phyloP scores from a whole-genome alignment of 2,113 vertebrate species.

The Choloepus hoffmanni region DNA sequence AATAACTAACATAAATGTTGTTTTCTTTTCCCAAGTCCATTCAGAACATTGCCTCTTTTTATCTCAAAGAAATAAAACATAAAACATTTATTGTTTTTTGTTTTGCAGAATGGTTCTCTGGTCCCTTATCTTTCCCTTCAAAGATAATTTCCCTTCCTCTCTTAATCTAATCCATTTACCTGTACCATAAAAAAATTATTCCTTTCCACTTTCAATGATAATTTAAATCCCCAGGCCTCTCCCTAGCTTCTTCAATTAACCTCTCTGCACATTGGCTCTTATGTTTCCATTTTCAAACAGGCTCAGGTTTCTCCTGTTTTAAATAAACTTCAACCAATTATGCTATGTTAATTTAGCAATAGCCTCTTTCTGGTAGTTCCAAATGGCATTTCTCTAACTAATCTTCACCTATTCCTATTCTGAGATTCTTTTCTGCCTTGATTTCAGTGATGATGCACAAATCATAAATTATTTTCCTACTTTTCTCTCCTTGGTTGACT shows the following conservation, averaged over 20 bases:
- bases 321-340: slow-evolving; percentile 66
- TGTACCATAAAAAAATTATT: slow-evolving; percentile 10
- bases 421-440: slow-evolving; percentile 15
- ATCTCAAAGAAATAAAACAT: slow-evolving; percentile 6
- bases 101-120: not conserved
- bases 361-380: slow-evolving; percentile 55
- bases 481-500: not conserved
- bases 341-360: slow-evolving; percentile 64
- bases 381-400: slow-evolving; percentile 44
- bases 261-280: slow-evolving; percentile 27
- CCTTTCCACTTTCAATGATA: slow-evolving; percentile 59
- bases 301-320: slow-evolving; percentile 42
- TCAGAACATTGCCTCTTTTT: not conserved
- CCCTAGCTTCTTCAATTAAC: slow-evolving; percentile 56
- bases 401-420: slow-evolving; percentile 55
- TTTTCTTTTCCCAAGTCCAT: not conserved
- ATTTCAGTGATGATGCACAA: slow-evolving; percentile 24
- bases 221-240: slow-evolving; percentile 55
- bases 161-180: slow-evolving; percentile 20
- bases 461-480: not conserved
- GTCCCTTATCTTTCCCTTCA: slow-evolving; percentile 15
- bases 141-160: not conserved
- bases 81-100: not conserved
- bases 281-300: slow-evolving; percentile 37
- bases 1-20: not conserved